These are phyloP conservation scores for Iguana delicatissima DNA, from an alignment of 2,797 vertebrate species.

Conservation along the genomic window DNA sequence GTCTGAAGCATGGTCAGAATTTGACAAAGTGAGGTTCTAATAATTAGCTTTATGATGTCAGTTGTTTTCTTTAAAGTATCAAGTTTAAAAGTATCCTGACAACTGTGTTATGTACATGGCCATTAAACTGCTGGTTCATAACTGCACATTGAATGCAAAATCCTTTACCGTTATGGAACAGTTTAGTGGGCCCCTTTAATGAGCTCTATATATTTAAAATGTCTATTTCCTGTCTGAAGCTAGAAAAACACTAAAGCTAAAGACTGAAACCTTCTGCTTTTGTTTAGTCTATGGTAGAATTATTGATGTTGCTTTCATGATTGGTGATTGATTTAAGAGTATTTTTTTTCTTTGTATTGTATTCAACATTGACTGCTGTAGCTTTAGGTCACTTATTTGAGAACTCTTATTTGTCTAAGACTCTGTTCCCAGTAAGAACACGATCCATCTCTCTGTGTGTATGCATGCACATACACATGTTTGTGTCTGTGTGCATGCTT, in stretches of 20 bases:
- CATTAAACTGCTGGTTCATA: constrained; percentile 60
- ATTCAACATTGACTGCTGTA: constrained; percentile 56
- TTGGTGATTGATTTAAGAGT: constrained; percentile 63
- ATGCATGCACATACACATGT: too few relatives aligned
- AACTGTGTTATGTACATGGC: constrained; percentile 57
- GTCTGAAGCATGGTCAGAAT: constrained; percentile 41
- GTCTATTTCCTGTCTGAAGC: constrained; percentile 81
- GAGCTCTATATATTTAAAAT: constrained; percentile 87
- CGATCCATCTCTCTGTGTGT: background rate
- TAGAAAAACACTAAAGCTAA: constrained; percentile 73
- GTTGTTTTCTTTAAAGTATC: constrained; percentile 61
- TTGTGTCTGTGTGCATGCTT: background rate
- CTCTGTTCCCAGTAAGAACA: background rate
- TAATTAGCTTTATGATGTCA: constrained; percentile 61
- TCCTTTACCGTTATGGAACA: constrained; percentile 50
- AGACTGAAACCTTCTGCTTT: constrained; percentile 77
- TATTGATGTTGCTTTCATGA: constrained; percentile 74
- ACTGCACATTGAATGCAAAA: constrained; percentile 51
- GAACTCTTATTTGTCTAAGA: constrained; percentile 41
- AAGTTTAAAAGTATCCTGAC: constrained; percentile 63
- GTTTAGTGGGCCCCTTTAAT: constrained; percentile 81
- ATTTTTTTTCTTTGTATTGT: constrained; percentile 65
- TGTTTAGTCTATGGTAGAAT: constrained; percentile 83
- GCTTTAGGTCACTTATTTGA: constrained; percentile 58
- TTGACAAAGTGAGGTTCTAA: constrained; percentile 55